Base-by-base conservation (phyloP, 2,113 vertebrate species). In the Bubalus kerabau region DNA sequence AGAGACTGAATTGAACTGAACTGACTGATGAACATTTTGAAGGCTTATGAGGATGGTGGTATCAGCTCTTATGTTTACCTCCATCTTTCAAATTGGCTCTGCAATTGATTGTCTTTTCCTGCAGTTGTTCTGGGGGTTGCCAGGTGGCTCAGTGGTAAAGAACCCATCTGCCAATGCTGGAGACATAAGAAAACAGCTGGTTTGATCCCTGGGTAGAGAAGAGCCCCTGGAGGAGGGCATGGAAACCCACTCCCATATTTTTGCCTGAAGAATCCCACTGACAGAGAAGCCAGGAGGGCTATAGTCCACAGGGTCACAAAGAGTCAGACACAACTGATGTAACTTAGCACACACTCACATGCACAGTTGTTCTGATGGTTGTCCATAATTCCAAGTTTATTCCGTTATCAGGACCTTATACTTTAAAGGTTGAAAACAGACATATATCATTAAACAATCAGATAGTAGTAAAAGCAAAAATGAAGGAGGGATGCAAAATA, bases 41-140 rank as follows among this genome's bases (percentile, higher is more conserved):
- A 59, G 5, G 6, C 84, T 54, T 83, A 2, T 78, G 62, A 91
- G 23, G 32, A 57, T 81, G 43, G 32, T 1, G 48, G n/a, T 67
- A n/a, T 82, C n/a, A 92, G 86, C 2, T 24, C 15, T 48, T 91
- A 26, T 9, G 2, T n/a, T 94, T 19, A 71, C 28, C 1, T 71
- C 23, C 17, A 60, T 57, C 50, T 92, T 62, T 76, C 43, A 32
- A 16, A 14, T 87, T 92, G 32, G 17, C 89, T 78, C 59, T 78
- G 21, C 62, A 46, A 84, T 84, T 92, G 43, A 86, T 81, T 87
- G 14, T 21, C 56, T 74, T 92, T 97, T 83, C 28, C 32, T 84
- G n/a, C 8, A 60, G 2, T 88, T 32, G 11, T 71, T 91, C 26
- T 91, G 57, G 19, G 64, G n/a, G 19, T 71, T 23, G 19, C 19